Evolutionary conservation across 2,797 vertebrate species (phyloP).

Genomic region (Sylvia borin): DNA sequence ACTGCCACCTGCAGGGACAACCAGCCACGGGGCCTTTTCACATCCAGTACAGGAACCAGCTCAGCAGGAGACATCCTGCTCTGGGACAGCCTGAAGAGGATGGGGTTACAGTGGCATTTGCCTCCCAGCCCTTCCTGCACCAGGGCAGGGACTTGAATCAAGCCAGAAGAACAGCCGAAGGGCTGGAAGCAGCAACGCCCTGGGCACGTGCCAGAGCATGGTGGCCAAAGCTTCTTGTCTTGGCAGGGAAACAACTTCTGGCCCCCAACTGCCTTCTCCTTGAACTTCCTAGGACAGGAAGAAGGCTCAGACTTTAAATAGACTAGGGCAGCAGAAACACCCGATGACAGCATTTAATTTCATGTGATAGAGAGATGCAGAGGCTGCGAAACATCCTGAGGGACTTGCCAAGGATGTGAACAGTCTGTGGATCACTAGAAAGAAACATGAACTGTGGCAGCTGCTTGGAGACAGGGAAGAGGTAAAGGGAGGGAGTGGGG

Average conservation of each 20-base stretch:
- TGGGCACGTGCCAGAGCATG: not conserved
- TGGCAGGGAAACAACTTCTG: not conserved
- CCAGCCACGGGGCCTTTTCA: accelerated
- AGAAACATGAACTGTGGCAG: not conserved
- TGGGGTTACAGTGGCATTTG: not conserved
- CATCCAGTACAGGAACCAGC: accelerated
- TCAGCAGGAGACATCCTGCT: not conserved
- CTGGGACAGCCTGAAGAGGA: not conserved
- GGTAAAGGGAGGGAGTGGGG: not conserved
- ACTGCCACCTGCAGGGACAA: not conserved
- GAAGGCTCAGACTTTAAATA: not conserved
- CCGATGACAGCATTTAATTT: not conserved
- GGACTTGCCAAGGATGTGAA: not conserved
- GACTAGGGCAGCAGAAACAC: not conserved
- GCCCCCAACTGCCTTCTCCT: not conserved
- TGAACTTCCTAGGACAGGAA: constrained; percentile 3
- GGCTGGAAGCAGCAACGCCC: not conserved
- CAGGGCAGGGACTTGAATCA: not conserved
- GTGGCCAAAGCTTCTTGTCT: not conserved
- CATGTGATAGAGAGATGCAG: not conserved
- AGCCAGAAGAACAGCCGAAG: not conserved
- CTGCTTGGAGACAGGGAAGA: not conserved
- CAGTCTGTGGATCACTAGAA: not conserved
- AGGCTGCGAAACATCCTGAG: not conserved
- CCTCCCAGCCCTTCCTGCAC: not conserved